These are phyloP conservation scores for Pachyrhynchus sulphureomaculatus DNA, from an alignment of 1,140 invertebrate genomes.

Conservation along the genomic window DNA sequence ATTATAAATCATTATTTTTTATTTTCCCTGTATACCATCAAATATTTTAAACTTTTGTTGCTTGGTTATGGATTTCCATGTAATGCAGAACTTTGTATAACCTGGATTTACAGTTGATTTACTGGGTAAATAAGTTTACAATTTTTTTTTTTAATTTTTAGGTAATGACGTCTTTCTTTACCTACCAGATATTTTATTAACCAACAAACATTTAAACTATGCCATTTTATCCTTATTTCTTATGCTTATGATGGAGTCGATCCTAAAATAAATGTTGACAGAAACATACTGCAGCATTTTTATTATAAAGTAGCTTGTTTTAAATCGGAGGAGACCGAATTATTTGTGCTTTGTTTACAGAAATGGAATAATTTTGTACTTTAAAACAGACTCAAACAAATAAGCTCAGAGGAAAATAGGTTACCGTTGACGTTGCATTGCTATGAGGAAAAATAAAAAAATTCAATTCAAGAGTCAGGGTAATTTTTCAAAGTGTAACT, in stretches of 20 bases:
- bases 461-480: not conserved
- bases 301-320: conserved; percentile 27
- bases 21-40: too few species aligned
- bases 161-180: too few species aligned
- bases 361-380: conserved; percentile 23
- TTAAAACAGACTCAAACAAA: conserved; percentile 9
- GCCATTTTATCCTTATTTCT: conserved; percentile 17
- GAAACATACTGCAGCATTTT: conserved; percentile 28
- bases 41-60: too few species aligned
- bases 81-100: too few species aligned
- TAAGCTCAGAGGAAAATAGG: not conserved
- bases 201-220: conserved; percentile 19
- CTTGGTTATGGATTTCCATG: too few species aligned
- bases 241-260: conserved; percentile 15
- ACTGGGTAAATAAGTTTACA: too few species aligned
- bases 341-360: conserved; percentile 23
- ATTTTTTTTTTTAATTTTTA: too few species aligned
- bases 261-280: conserved; percentile 23
- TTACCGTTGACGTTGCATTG: not conserved
- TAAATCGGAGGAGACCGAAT: conserved; percentile 24
- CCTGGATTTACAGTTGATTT: too few species aligned
- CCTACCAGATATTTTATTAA: conserved; percentile 24
- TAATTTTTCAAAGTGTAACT: too few species aligned
- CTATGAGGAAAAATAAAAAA: not conserved
- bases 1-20: too few species aligned